Percentiles rank a stretch among this genome's conserved stretches.
Evolutionary conservation across 2,888 invertebrate species (phyloP).

Genomic region (Drosophila kokeensis): DNA sequence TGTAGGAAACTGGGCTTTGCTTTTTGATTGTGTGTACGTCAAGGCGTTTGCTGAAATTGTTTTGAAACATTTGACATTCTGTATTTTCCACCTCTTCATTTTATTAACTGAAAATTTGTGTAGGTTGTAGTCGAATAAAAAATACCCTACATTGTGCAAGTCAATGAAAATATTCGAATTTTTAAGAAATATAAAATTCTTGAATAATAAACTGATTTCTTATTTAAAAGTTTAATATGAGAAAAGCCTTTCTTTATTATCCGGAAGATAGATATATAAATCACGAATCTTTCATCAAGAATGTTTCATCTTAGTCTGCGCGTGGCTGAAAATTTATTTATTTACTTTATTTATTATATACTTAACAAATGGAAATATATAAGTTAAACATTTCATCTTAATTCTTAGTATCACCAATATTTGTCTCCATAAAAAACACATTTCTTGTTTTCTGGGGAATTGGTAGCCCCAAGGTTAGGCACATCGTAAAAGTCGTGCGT

Average conservation of each 20-base stretch:
- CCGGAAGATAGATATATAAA: background rate
- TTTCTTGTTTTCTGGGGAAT: background rate
- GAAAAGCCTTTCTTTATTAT: background rate
- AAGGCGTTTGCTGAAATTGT: constrained; percentile 46
- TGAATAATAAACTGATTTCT: background rate
- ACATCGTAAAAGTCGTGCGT: constrained; percentile 55
- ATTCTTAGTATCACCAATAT: background rate
- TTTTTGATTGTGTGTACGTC: constrained; percentile 3
- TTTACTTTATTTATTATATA: background rate
- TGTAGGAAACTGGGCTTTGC: constrained; percentile 30
- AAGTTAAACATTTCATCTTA: background rate
- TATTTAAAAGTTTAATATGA: background rate
- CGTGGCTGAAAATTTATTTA: background rate
- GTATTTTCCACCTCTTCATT: constrained; percentile 42
- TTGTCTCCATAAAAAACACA: background rate
- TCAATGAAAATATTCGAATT: background rate
- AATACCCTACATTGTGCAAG: constrained; percentile 17
- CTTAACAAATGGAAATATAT: background rate
- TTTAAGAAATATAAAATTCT: background rate
- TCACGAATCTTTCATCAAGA: background rate
- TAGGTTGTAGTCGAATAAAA: background rate
- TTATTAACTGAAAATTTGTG: constrained; percentile 27
- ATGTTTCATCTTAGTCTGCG: background rate
- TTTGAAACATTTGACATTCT: constrained; percentile 58
- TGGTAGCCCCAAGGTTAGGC: constrained; percentile 59